phyloP scores from a whole-genome alignment of 2,113 vertebrate species.

The Apistogramma diplotaenia region DNA sequence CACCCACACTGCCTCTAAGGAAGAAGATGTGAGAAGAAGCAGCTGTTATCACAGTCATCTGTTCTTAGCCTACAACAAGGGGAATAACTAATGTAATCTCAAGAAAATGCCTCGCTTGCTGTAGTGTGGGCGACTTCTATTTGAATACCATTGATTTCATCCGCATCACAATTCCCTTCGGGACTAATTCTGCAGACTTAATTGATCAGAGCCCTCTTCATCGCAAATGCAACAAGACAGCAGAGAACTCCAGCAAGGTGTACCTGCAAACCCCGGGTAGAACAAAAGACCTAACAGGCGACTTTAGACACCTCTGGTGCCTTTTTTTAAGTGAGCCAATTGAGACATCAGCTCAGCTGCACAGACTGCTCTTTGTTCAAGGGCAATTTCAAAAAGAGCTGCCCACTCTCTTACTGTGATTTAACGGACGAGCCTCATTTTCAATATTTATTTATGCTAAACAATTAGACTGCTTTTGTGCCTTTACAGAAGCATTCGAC shows the following conservation, averaged over 20 bases:
- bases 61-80: slow-evolving; percentile 34
- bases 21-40: slow-evolving; percentile 23
- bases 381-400: not conserved
- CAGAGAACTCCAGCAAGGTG: slow-evolving; percentile 15
- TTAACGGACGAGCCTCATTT: not conserved
- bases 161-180: slow-evolving; percentile 32
- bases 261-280: slow-evolving; percentile 20
- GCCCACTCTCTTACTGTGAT: not conserved
- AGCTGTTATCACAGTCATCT: slow-evolving; percentile 38
- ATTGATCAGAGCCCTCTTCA: slow-evolving; percentile 59
- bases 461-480: not conserved
- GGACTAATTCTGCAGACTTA: slow-evolving; percentile 59
- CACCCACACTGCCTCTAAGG: slow-evolving; percentile 24
- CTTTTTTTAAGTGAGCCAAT: slow-evolving; percentile 45
- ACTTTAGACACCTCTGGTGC: slow-evolving; percentile 9
- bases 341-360: slow-evolving; percentile 23
- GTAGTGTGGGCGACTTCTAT: slow-evolving; percentile 48
- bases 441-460: slow-evolving; percentile 20
- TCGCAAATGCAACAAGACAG: slow-evolving; percentile 53
- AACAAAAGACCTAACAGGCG: slow-evolving; percentile 40
- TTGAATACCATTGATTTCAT: slow-evolving; percentile 70
- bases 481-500: not conserved
- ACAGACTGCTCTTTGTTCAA: not conserved
- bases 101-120: slow-evolving; percentile 39
- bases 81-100: slow-evolving; percentile 58